Evolutionary conservation across 2,797 vertebrate genomes (phyloP).

Genomic region (Sebastes ruberrimus): DNA sequence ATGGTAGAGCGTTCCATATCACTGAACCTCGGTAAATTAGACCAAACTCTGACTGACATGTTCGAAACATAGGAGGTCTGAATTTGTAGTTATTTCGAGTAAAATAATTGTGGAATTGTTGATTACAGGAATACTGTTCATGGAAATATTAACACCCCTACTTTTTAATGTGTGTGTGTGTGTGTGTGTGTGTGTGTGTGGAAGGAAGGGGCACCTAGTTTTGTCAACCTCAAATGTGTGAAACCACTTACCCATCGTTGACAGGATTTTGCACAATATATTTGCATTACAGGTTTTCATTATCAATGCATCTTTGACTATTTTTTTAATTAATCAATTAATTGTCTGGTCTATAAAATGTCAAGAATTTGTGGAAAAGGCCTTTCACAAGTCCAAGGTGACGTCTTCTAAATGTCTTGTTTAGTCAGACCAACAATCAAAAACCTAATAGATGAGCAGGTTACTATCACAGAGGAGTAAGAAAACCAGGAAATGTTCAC

Average conservation of each 20-base stretch:
- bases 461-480: neutral
- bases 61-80: too few relatives aligned
- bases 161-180: too few relatives aligned
- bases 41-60: too few relatives aligned
- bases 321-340: neutral
- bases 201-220: neutral
- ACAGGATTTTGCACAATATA: neutral
- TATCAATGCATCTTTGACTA: neutral
- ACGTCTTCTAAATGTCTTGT: neutral
- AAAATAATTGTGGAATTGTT: too few relatives aligned
- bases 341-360: neutral
- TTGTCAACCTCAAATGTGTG: neutral
- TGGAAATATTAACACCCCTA: too few relatives aligned
- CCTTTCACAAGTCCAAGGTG: neutral
- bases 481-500: neutral
- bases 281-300: neutral
- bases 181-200: neutral
- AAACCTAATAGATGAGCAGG: neutral
- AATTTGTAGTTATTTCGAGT: too few relatives aligned
- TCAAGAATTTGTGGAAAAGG: neutral
- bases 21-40: too few relatives aligned
- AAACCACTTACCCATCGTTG: neutral
- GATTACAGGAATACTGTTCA: too few relatives aligned
- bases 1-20: too few relatives aligned
- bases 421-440: neutral